Conservation (phyloP, 2,113 vertebrate species). For the Pelobates fuscus region DNA sequence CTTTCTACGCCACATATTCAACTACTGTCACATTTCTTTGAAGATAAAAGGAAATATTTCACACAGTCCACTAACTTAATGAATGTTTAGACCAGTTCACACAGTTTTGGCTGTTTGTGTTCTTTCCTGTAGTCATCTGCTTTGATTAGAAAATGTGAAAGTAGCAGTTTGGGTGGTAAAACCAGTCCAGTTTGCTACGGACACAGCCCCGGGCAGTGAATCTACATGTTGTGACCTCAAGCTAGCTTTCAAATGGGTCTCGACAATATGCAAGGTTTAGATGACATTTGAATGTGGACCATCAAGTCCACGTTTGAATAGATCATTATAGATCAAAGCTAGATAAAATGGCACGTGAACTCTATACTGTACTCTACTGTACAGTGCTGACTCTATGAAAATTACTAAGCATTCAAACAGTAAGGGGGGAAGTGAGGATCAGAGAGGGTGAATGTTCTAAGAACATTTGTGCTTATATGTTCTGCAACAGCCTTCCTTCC, state of each 20-base stretch:
- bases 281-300: background rate
- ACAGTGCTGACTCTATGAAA: too few species aligned
- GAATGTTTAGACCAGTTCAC: background rate
- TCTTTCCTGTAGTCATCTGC: background rate
- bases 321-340: background rate
- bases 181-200: background rate
- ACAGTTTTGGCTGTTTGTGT: background rate
- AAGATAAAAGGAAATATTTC: constrained; percentile 37
- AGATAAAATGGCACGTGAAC: too few species aligned
- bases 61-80: background rate
- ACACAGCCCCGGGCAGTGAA: background rate
- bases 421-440: too few species aligned
- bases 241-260: too few species aligned
- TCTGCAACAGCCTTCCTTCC: too few species aligned
- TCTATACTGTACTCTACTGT: too few species aligned
- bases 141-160: too few species aligned
- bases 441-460: too few species aligned
- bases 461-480: too few species aligned
- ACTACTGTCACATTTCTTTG: constrained; percentile 20
- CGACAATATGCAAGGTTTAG: background rate
- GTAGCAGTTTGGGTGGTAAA: background rate
- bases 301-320: background rate
- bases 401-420: too few species aligned
- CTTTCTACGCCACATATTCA: background rate
- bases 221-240: too few species aligned